These are phyloP conservation scores for Riparia riparia DNA, from an alignment of 2,113 vertebrate species.

Conservation along the genomic window DNA sequence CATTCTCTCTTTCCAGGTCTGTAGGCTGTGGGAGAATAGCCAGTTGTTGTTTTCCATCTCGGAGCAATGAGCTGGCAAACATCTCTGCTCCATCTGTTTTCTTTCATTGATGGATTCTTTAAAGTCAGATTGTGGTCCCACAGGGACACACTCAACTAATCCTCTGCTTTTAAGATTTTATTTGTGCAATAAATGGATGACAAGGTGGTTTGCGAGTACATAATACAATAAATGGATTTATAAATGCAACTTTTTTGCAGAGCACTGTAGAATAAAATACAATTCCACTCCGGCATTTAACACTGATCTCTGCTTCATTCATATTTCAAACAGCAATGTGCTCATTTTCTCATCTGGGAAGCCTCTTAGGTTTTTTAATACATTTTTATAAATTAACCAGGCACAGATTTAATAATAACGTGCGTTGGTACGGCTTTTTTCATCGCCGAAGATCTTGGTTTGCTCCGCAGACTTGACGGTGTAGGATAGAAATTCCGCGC, in stretches of 20 bases:
- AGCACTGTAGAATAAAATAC: slow-evolving; percentile 34
- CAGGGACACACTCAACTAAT: slow-evolving; percentile 45
- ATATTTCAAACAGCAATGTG: slow-evolving; percentile 64
- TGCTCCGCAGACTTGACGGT: neutral
- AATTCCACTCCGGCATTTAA: slow-evolving; percentile 37
- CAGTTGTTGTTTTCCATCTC: neutral
- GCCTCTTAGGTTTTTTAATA: slow-evolving; percentile 38
- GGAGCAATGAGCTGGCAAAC: neutral
- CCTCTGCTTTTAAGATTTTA: slow-evolving; percentile 62
- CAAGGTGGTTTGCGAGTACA: slow-evolving; percentile 47
- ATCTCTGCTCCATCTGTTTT: slow-evolving; percentile 42
- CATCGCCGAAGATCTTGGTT: neutral
- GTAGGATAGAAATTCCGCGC: neutral
- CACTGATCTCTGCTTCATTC: slow-evolving; percentile 42
- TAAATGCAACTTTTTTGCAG: slow-evolving; percentile 68
- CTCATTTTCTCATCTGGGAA: slow-evolving; percentile 57
- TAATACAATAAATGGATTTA: slow-evolving; percentile 64
- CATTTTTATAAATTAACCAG: slow-evolving; percentile 66
- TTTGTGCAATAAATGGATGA: slow-evolving; percentile 66
- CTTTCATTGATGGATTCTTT: slow-evolving; percentile 40
- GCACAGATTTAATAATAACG: slow-evolving; percentile 61
- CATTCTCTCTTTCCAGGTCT: neutral
- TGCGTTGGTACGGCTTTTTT: neutral
- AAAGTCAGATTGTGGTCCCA: slow-evolving; percentile 50
- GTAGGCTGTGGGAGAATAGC: neutral